Conservation (phyloP, 2,888 invertebrate genomes). For the Thymelicus lineola region DNA sequence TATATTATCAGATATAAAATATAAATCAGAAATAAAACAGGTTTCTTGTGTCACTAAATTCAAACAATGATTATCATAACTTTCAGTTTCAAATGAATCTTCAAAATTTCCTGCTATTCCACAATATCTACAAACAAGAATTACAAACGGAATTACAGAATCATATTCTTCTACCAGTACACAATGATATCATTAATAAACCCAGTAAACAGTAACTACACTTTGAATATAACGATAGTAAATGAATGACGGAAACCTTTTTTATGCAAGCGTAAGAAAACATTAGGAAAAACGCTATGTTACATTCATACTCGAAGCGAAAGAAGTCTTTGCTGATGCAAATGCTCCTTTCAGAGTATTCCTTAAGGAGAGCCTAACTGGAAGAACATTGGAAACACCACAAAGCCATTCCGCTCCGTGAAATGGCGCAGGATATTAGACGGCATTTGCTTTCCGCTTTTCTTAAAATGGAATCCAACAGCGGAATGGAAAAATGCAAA, state of each 20-base stretch:
- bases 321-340: slow-evolving; percentile 73
- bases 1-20: too few relatives aligned
- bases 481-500: slow-evolving; percentile 42
- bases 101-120: too few relatives aligned
- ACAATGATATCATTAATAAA: slow-evolving; percentile 3
- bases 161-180: too few relatives aligned
- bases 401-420: slow-evolving; percentile 59
- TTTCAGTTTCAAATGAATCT: too few relatives aligned
- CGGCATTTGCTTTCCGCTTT: slow-evolving; percentile 51
- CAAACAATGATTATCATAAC: too few relatives aligned
- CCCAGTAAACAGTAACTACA: not conserved
- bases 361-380: slow-evolving; percentile 67
- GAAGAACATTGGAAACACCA: slow-evolving; percentile 65
- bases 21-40: too few relatives aligned
- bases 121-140: too few relatives aligned
- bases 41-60: too few relatives aligned
- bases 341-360: slow-evolving; percentile 76
- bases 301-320: slow-evolving; percentile 34
- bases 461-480: slow-evolving; percentile 37
- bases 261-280: not conserved
- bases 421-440: slow-evolving; percentile 58
- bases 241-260: not conserved
- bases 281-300: slow-evolving; percentile 8
- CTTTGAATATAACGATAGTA: not conserved
- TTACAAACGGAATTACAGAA: too few relatives aligned